These are phyloP conservation scores for Coracias cyanogaster DNA, from an alignment of 2,797 vertebrate species.

Conservation along the genomic window DNA sequence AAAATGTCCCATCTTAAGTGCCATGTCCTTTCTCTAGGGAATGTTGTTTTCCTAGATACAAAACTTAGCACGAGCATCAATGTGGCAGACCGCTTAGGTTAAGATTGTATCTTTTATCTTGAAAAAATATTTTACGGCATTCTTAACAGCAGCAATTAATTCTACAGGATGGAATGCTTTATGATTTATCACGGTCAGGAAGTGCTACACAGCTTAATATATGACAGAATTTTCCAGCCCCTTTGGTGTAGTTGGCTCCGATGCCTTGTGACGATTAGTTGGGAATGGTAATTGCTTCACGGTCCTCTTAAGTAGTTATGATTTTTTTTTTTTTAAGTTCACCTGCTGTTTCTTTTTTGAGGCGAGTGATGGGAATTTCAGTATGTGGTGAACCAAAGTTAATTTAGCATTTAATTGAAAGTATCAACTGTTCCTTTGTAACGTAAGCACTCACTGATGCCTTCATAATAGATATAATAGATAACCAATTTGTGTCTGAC, in stretches of 20 bases:
- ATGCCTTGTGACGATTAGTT: background rate
- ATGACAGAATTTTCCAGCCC: background rate
- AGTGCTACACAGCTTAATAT: background rate
- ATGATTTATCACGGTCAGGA: background rate
- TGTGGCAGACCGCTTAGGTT: background rate
- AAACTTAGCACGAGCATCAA: background rate
- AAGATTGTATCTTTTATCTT: background rate
- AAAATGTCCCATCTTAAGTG: background rate
- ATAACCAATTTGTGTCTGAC: constrained; percentile 20
- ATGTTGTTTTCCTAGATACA: background rate
- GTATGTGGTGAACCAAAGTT: background rate
- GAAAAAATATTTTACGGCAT: background rate
- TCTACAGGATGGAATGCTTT: background rate
- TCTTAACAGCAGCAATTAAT: background rate
- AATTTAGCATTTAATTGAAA: background rate
- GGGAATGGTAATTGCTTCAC: background rate
- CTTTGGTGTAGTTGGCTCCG: background rate
- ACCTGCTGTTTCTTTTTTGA: background rate
- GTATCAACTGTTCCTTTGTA: background rate
- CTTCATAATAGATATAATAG: background rate
- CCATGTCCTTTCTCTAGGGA: constrained; percentile 19
- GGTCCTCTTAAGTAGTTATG: background rate
- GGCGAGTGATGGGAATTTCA: background rate
- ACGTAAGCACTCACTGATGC: background rate
- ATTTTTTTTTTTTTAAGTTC: background rate